phyloP scores from a whole-genome alignment of 2,113 vertebrate species.

The Tonatia bakeri region DNA sequence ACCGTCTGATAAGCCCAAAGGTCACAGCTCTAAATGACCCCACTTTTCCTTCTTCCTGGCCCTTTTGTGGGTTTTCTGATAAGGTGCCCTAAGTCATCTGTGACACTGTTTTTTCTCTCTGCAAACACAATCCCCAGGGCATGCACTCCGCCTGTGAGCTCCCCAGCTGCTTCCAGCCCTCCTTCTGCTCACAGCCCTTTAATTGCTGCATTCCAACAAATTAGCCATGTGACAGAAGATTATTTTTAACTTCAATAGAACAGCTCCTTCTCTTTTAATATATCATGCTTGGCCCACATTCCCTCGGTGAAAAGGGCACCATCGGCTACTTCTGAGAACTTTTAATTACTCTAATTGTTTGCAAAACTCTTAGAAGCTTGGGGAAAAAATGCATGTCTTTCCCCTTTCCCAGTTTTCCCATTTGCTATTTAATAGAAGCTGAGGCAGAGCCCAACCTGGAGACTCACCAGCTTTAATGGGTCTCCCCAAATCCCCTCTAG shows the following conservation, averaged over 20 bases:
- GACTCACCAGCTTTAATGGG: not conserved
- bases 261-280: constrained; percentile 51
- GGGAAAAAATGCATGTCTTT: not conserved
- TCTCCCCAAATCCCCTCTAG: not conserved
- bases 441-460: not conserved
- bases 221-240: constrained; percentile 60
- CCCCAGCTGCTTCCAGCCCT: constrained; percentile 69
- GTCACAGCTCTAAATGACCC: constrained; percentile 43
- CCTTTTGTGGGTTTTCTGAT: not conserved
- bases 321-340: constrained; percentile 54
- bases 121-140: constrained; percentile 53
- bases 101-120: not conserved
- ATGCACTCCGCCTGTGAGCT: not conserved
- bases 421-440: not conserved
- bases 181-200: constrained; percentile 51
- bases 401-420: not conserved
- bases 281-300: constrained; percentile 51
- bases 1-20: constrained; percentile 24
- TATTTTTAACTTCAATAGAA: constrained; percentile 61
- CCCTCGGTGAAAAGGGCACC: constrained; percentile 53
- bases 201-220: constrained; percentile 64
- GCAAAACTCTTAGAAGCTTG: constrained; percentile 69
- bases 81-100: not conserved
- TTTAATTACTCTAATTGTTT: constrained; percentile 76
- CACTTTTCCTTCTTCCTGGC: constrained; percentile 49